A percentile compares a stretch with the other conserved stretches of the same genome.
phyloP scores from a whole-genome alignment of 2,113 vertebrate species.

The Podarcis raffonei region DNA sequence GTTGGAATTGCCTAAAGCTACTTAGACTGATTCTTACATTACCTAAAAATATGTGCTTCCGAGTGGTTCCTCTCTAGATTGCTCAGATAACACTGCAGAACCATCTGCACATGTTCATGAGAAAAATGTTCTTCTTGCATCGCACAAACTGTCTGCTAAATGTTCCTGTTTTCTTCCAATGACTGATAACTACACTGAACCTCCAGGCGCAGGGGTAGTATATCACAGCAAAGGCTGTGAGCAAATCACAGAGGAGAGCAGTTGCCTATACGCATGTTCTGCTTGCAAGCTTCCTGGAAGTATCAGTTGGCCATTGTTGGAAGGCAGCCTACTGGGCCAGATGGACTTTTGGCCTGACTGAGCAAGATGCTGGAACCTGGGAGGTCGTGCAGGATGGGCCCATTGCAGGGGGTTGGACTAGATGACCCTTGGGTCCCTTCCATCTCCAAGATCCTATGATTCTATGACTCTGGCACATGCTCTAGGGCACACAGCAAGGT shows the following conservation, averaged over 20 bases:
- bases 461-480: neutral
- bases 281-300: neutral
- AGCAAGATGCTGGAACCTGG: too few species aligned
- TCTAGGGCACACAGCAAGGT: neutral
- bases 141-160: neutral
- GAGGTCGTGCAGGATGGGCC: too few species aligned
- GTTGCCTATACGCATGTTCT: neutral
- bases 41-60: neutral
- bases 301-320: neutral
- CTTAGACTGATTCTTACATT: neutral
- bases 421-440: too few species aligned
- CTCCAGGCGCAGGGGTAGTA: neutral
- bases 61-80: neutral
- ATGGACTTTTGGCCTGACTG: neutral
- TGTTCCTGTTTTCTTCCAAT: neutral
- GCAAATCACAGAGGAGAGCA: neutral
- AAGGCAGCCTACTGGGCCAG: neutral
- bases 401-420: neutral
- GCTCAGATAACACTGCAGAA: neutral
- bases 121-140: neutral
- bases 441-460: too few species aligned
- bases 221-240: neutral
- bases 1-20: neutral
- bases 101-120: neutral
- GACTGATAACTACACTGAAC: neutral